phyloP scores from a whole-genome alignment of 2,113 vertebrate species.

The Erpornis zantholeuca region DNA sequence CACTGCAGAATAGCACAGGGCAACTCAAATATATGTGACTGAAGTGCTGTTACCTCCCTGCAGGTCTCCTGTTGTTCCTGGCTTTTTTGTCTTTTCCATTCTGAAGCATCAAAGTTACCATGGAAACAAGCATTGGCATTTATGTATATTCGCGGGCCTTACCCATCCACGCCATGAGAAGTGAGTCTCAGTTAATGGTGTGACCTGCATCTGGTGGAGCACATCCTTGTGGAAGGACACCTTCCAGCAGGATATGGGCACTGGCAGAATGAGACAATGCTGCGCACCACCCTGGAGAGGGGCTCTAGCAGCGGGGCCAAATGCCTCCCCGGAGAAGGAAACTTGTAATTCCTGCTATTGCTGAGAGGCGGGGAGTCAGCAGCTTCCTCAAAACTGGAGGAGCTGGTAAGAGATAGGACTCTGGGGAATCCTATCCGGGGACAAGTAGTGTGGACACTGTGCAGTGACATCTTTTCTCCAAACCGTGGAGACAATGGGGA shows the following conservation, averaged over 20 bases:
- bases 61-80: neutral
- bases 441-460: neutral
- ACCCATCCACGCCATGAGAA: neutral
- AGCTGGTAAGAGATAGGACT: neutral
- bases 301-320: neutral
- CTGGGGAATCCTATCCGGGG: rapidly evolving
- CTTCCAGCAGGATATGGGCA: too few relatives aligned
- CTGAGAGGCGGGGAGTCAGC: neutral
- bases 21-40: neutral
- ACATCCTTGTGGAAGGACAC: neutral
- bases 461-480: neutral
- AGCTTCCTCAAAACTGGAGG: neutral
- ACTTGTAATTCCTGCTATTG: neutral
- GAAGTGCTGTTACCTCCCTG: neutral
- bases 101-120: conserved; percentile 67
- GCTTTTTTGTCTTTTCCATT: conserved; percentile 38
- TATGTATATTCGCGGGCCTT: conserved; percentile 4
- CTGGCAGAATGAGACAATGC: neutral
- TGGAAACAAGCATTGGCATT: conserved; percentile 55
- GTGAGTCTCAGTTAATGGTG: neutral
- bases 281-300: neutral
- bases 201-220: neutral
- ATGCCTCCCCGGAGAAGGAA: neutral
- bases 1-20: neutral
- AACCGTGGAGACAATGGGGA: neutral